phyloP scores from a whole-genome alignment of 2,888 invertebrate species.

The Drosophila planitibia region DNA sequence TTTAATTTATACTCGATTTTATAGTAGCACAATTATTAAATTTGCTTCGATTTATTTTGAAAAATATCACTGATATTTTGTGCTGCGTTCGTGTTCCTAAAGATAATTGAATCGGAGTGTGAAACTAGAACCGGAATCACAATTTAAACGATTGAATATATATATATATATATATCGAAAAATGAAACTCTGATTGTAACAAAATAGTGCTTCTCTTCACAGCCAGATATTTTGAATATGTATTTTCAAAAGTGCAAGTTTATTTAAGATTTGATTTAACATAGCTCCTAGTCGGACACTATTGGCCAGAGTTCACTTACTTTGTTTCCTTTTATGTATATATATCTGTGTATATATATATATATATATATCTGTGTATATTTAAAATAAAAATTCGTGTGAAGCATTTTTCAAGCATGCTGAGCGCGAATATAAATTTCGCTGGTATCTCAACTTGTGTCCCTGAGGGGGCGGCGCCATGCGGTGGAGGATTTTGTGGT shows the following conservation, averaged over 20 bases:
- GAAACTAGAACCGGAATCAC: neutral
- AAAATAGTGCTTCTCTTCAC: neutral
- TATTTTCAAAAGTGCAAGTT: neutral
- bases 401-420: slow-evolving; percentile 49
- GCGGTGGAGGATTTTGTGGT: neutral
- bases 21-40: neutral
- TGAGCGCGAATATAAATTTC: slow-evolving; percentile 59
- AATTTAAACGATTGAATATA: neutral
- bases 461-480: slow-evolving; percentile 11
- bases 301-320: neutral
- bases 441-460: slow-evolving; percentile 39
- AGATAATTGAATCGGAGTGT: neutral
- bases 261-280: neutral
- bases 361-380: neutral
- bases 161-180: neutral
- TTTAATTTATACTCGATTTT: neutral
- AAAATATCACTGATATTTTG: neutral
- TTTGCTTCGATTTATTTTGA: neutral
- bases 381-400: slow-evolving; percentile 35
- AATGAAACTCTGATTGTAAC: neutral
- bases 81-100: too few relatives aligned
- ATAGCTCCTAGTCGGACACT: neutral
- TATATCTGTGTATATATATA: neutral
- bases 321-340: neutral
- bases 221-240: neutral